Conservation (phyloP, 2,797 vertebrate species). For the Falco cherrug region DNA sequence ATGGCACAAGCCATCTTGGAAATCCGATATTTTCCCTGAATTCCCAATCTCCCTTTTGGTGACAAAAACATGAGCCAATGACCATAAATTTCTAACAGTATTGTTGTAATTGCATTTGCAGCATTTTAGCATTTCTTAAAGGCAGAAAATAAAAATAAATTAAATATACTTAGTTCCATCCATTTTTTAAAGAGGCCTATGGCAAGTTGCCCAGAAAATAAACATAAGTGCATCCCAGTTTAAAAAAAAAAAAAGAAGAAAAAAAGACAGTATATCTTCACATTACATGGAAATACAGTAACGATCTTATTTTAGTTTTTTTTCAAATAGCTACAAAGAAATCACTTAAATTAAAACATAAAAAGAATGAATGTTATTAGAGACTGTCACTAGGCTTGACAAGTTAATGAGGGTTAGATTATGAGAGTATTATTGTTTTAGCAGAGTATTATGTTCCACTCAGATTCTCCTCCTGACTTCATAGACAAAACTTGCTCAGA, state of each 20-base stretch:
- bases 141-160: constrained; percentile 1
- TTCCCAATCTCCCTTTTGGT: not conserved
- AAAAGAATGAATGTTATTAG: constrained; percentile 63
- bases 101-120: not conserved
- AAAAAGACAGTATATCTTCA: not conserved
- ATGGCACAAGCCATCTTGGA: not conserved
- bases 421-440: constrained; percentile 68
- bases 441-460: constrained; percentile 63
- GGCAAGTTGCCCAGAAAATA: constrained; percentile 16
- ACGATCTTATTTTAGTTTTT: not conserved
- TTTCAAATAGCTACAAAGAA: constrained; percentile 33
- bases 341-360: constrained; percentile 38
- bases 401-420: constrained; percentile 69
- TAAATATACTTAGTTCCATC: not conserved
- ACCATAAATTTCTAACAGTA: not conserved
- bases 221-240: not conserved
- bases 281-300: constrained; percentile 28
- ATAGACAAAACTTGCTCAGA: constrained; percentile 63
- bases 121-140: not conserved
- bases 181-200: not conserved
- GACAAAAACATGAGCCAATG: not conserved
- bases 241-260: not conserved
- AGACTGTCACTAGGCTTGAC: constrained; percentile 58
- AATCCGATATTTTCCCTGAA: not conserved
- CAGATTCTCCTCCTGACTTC: constrained; percentile 47